phyloP scores from a whole-genome alignment of 2,797 vertebrate genomes.

The Fistularia commersonii region DNA sequence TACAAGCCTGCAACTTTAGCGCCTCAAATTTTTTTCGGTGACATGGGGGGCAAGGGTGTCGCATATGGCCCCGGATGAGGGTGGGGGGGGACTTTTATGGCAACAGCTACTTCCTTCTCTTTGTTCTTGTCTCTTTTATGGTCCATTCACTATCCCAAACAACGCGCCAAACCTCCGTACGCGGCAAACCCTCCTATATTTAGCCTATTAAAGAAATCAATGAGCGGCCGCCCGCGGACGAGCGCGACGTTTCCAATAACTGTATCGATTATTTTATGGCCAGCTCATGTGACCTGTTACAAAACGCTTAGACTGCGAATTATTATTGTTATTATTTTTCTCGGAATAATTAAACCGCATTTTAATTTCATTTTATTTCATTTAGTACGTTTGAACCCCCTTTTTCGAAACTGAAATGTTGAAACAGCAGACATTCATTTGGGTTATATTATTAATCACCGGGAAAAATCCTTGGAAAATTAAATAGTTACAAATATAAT shows the following conservation, averaged over 20 bases:
- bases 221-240: conserved; percentile 18
- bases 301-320: conserved; percentile 5
- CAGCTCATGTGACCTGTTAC: conserved; percentile 29
- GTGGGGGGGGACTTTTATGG: conserved; percentile 69
- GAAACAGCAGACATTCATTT: too few relatives aligned
- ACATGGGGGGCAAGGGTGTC: conserved; percentile 55
- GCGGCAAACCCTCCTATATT: conserved; percentile 55
- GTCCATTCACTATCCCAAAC: conserved; percentile 60
- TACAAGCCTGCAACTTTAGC: conserved; percentile 24
- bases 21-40: too few relatives aligned
- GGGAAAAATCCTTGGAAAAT: too few relatives aligned
- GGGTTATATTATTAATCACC: too few relatives aligned
- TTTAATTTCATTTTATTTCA: too few relatives aligned
- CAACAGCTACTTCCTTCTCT: conserved; percentile 71
- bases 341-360: too few relatives aligned
- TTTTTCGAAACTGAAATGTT: too few relatives aligned
- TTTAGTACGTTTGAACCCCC: too few relatives aligned
- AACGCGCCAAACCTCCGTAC: conserved; percentile 61
- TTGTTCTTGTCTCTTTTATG: conserved; percentile 76
- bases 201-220: conserved; percentile 54
- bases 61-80: conserved; percentile 68
- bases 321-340: too few relatives aligned
- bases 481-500: too few relatives aligned
- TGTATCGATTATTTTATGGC: conserved; percentile 49
- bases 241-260: conserved; percentile 39